These are phyloP conservation scores for Zaprionus capensis DNA, from an alignment of 1,140 invertebrate genomes.

Conservation along the genomic window DNA sequence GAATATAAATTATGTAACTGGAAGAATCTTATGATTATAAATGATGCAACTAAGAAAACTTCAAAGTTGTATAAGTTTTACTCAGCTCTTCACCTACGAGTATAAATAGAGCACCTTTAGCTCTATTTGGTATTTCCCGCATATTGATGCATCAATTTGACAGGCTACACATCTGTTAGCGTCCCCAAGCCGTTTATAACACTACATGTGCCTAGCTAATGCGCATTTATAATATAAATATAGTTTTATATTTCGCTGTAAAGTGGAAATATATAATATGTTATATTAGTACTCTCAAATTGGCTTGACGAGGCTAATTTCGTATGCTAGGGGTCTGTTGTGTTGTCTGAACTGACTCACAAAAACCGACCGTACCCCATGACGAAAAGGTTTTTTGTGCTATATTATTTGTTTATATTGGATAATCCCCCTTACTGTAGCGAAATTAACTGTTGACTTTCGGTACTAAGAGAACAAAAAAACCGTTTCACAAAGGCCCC, in stretches of 20 bases:
- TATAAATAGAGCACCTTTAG: background rate
- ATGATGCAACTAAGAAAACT: background rate
- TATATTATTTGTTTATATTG: conserved; percentile 13
- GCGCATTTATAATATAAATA: conserved; percentile 27
- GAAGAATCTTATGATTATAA: background rate
- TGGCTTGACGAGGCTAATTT: conserved; percentile 27
- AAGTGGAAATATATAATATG: conserved; percentile 24
- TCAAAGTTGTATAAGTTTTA: background rate
- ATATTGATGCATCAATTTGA: conserved; percentile 13
- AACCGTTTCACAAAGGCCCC: conserved; percentile 45
- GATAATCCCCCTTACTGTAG: conserved; percentile 19
- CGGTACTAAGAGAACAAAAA: conserved; percentile 68
- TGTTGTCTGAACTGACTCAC: conserved; percentile 32
- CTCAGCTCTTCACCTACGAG: background rate
- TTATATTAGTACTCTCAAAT: conserved; percentile 13
- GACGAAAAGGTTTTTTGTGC: conserved; percentile 17
- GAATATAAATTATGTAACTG: no score
- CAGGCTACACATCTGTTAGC: background rate
- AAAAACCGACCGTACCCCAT: background rate
- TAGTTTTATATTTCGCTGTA: conserved; percentile 17
- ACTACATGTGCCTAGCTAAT: background rate
- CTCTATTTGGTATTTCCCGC: background rate
- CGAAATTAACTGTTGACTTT: conserved; percentile 63
- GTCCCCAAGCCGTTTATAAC: background rate
- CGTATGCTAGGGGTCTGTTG: conserved; percentile 28